A percentile compares a stretch with the other conserved stretches of the same genome.
phyloP scores from a whole-genome alignment of 2,888 invertebrate species.

The Lepidocyrtoides sp. region DNA sequence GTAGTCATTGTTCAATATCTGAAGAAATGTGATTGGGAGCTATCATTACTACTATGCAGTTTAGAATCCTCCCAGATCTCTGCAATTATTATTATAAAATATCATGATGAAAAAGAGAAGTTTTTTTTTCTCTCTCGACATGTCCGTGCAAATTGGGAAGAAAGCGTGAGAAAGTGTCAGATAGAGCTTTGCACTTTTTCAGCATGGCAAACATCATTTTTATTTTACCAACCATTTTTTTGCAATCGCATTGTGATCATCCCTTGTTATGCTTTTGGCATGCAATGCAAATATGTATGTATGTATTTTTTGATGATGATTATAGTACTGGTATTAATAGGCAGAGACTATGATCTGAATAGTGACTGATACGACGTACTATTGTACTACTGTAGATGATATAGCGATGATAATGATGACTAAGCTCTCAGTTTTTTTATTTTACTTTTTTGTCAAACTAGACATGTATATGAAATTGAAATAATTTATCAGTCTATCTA shows the following conservation, averaged over 20 bases:
- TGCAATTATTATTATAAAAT: background rate
- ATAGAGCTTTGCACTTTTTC: slow-evolving; percentile 78
- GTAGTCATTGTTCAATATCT: background rate
- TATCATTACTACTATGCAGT: background rate
- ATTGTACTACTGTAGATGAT: background rate
- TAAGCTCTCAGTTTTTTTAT: background rate
- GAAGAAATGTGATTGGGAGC: slow-evolving; percentile 10
- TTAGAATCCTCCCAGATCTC: background rate
- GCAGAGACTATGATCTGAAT: background rate
- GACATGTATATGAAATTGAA: background rate
- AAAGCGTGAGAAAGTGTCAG: slow-evolving; percentile 84
- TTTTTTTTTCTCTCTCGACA: slow-evolving; percentile 60
- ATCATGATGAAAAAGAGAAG: slow-evolving; percentile 40
- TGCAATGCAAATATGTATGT: background rate
- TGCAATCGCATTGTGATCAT: background rate
- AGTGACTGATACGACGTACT: background rate
- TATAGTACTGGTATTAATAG: too few relatives aligned
- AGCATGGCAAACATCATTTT: background rate
- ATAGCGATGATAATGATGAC: slow-evolving; percentile 22
- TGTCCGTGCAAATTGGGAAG: slow-evolving; percentile 85
- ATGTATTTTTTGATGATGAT: background rate
- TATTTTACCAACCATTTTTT: background rate
- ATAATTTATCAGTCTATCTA: background rate
- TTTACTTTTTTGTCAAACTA: slow-evolving; percentile 6
- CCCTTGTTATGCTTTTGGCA: too few relatives aligned